These are phyloP conservation scores for Rhodinocichla rosea DNA, from an alignment of 2,113 vertebrate species.

Conservation along the genomic window DNA sequence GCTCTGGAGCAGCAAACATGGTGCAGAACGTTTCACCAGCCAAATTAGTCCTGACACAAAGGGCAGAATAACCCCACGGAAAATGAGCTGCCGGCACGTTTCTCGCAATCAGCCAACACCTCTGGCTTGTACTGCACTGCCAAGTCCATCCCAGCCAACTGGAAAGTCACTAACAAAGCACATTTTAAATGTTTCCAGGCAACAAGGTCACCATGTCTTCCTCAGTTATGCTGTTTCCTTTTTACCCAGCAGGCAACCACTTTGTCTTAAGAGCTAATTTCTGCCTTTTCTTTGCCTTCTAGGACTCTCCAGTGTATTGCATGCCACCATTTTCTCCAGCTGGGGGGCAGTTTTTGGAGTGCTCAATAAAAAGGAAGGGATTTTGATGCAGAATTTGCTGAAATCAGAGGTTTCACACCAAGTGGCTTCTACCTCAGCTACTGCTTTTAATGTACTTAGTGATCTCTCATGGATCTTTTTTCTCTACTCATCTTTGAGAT, in stretches of 20 bases:
- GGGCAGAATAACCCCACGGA: not conserved
- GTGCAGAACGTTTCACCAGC: not conserved
- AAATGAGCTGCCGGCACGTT: fast-evolving
- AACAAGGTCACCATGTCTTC: not conserved
- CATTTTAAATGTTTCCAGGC: constrained; percentile 12
- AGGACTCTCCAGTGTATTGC: not conserved
- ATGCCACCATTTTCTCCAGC: not conserved
- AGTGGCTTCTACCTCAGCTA: not conserved
- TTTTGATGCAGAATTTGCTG: not conserved
- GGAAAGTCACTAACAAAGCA: not conserved
- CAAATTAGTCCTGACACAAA: not conserved
- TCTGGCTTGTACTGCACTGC: not conserved
- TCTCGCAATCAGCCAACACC: not conserved
- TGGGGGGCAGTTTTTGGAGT: not conserved
- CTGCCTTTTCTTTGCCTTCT: not conserved
- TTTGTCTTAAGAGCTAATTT: not conserved
- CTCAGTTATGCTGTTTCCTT: not conserved
- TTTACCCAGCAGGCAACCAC: not conserved
- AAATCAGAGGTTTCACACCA: not conserved
- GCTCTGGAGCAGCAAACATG: not conserved
- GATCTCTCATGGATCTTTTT: not conserved
- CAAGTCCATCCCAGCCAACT: not conserved
- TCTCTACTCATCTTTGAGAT: not conserved
- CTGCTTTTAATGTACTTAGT: not conserved
- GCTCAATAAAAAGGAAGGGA: not conserved